Base-by-base conservation (phyloP, 2,888 invertebrate genomes). In the Nomada ruficornis region DNA sequence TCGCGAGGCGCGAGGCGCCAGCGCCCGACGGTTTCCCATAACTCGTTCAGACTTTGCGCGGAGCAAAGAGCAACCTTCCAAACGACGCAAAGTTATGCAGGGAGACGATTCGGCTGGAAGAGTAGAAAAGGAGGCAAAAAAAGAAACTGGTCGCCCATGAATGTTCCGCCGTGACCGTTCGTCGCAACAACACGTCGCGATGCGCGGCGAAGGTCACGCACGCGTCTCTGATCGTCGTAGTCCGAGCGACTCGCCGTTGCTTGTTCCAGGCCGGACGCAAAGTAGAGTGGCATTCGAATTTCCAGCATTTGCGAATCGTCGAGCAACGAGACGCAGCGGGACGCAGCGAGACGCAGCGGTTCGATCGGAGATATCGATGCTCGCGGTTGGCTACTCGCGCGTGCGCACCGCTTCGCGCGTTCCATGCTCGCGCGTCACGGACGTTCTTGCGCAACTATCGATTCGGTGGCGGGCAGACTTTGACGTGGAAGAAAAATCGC, bases 141-240 rank as follows among this genome's bases (percentile, higher is more conserved):
- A 60, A 77, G 54, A 67, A 67, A 78, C 44, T 20, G 65, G 71
- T 60, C 20, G 62, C 62, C 54, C 60, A n/a, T 78, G 72, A 68
- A 67, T 68, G 20, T 47, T 47, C 3, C 36, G 47, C 20, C 29
- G 36, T 50, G 23, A 50, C 44, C 29, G 47, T 26, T n/a, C 9
- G 10, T 50, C 29, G 50, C 44, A 23, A 23, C 13, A 26, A 57
- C 11, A 11, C 57, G 57, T 23, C 13, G 23, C 23, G 57, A 20
- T 10, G 26, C 13, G 23, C 23, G 57, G 57, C 23, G 26, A 57
- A 20, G 57, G 20, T 57, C 57, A 3, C 47, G 15, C 47, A 15
- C 47, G 47, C 47, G 47, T 15, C 13, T 47, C 47, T 4, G 47
- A 13, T 47, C 47, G 15, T 47, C 47, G 47, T 3, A 15, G 47